Conservation (phyloP, 2,113 vertebrate species). For the Galemys pyrenaicus region DNA sequence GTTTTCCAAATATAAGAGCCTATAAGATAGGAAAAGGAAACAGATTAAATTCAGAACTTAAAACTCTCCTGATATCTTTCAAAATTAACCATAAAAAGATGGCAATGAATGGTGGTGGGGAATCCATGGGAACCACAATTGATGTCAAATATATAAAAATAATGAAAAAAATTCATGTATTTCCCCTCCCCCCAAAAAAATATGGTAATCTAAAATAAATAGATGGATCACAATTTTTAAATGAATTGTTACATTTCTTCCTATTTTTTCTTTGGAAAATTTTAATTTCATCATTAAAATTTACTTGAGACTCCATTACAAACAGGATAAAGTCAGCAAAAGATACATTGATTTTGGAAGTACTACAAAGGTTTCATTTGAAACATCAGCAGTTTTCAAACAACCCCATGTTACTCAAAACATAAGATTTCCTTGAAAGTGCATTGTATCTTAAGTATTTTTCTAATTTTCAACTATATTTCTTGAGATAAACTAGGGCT, state of each 20-base stretch:
- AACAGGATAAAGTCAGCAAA: not conserved
- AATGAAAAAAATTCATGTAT: no score
- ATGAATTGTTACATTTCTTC: not conserved
- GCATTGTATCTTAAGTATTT: not conserved
- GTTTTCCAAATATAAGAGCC: not conserved
- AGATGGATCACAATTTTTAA: slow-evolving; percentile 45
- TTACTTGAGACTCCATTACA: slow-evolving; percentile 46
- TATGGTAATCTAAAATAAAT: slow-evolving; percentile 25
- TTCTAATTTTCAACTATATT: slow-evolving; percentile 34
- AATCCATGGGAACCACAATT: no score
- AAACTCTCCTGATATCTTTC: not conserved
- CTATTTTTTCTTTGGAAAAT: slow-evolving; percentile 15
- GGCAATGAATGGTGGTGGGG: no score
- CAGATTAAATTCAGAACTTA: not conserved
- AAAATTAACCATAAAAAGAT: slow-evolving; percentile 43
- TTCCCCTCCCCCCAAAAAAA: no score
- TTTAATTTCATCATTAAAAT: slow-evolving; percentile 57
- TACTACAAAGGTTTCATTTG: slow-evolving; percentile 29
- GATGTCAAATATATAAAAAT: no score
- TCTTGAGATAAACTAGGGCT: slow-evolving; percentile 13
- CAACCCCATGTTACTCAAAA: not conserved
- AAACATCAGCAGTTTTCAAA: not conserved
- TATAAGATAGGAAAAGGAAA: not conserved
- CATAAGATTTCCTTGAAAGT: slow-evolving; percentile 4
- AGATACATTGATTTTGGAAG: slow-evolving; percentile 2